Conservation (phyloP, 2,888 invertebrate genomes). For the Sisyra terminalis region DNA sequence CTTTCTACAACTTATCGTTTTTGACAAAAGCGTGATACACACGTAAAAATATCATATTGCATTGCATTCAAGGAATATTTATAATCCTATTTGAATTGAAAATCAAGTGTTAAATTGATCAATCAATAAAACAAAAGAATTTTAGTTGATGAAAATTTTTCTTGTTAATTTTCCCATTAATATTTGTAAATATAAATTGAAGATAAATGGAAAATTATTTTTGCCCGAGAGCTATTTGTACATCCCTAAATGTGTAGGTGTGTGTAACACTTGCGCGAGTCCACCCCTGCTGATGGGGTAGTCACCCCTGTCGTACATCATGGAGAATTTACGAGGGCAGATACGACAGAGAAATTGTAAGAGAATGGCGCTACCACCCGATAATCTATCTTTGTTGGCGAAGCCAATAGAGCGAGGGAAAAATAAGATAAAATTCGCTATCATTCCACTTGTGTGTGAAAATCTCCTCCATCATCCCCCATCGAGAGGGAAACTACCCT, state of each 20-base stretch:
- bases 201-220: not conserved
- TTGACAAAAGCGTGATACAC: too few relatives aligned
- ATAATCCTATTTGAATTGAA: too few relatives aligned
- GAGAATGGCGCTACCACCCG: constrained; percentile 56
- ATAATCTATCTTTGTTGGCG: constrained; percentile 76
- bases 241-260: constrained; percentile 3
- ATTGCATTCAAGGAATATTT: too few relatives aligned
- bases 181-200: constrained; percentile 7
- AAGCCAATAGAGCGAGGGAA: constrained; percentile 27
- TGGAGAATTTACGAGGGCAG: constrained; percentile 73
- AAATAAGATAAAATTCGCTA: constrained; percentile 30
- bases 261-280: constrained; percentile 10
- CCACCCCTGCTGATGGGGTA: constrained; percentile 14
- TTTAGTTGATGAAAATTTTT: too few relatives aligned
- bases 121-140: too few relatives aligned
- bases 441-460: constrained; percentile 23
- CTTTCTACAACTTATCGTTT: too few relatives aligned
- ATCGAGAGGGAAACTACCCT: too few relatives aligned
- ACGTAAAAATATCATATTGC: too few relatives aligned
- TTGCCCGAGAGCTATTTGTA: not conserved
- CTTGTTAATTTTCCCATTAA: not conserved
- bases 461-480: too few relatives aligned
- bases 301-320: constrained; percentile 49
- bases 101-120: too few relatives aligned
- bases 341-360: constrained; percentile 83